phyloP scores from a whole-genome alignment of 2,113 vertebrate species.

The Rafetus swinhoei region DNA sequence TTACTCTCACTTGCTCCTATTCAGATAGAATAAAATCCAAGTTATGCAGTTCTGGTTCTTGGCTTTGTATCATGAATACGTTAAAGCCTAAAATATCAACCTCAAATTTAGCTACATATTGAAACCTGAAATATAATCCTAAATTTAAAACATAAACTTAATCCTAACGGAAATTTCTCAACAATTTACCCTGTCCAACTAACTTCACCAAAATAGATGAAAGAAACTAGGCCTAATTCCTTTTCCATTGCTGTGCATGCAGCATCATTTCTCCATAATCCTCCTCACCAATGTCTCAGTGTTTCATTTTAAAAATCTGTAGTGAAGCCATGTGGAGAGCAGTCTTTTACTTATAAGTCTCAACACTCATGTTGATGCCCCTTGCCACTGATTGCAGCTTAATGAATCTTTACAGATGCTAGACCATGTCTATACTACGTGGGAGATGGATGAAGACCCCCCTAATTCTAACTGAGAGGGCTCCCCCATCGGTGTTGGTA shows the following conservation, averaged over 20 bases:
- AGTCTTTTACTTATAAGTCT: background rate
- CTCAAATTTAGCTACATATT: slow-evolving; percentile 32
- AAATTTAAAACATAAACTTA: slow-evolving; percentile 36
- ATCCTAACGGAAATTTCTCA: slow-evolving; percentile 11
- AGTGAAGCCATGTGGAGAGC: background rate
- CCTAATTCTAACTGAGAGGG: too few species aligned
- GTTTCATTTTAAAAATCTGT: background rate
- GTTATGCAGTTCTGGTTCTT: background rate
- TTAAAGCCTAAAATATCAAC: slow-evolving; percentile 37
- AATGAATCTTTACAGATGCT: background rate
- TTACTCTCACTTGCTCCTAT: slow-evolving; percentile 56
- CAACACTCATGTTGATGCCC: background rate
- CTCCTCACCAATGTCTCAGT: background rate
- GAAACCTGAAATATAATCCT: slow-evolving; percentile 20
- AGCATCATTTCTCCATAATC: background rate
- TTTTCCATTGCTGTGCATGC: background rate
- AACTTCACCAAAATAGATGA: background rate
- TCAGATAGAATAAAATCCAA: slow-evolving; percentile 39
- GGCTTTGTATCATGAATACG: background rate
- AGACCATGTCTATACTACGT: too few species aligned
- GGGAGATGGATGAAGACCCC: too few species aligned
- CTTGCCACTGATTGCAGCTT: background rate
- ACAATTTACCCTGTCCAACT: background rate
- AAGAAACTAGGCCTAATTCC: background rate
- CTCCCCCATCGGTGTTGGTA: too few species aligned